Base-by-base conservation (phyloP, 2,797 vertebrate species). In the Pristis pectinata region DNA sequence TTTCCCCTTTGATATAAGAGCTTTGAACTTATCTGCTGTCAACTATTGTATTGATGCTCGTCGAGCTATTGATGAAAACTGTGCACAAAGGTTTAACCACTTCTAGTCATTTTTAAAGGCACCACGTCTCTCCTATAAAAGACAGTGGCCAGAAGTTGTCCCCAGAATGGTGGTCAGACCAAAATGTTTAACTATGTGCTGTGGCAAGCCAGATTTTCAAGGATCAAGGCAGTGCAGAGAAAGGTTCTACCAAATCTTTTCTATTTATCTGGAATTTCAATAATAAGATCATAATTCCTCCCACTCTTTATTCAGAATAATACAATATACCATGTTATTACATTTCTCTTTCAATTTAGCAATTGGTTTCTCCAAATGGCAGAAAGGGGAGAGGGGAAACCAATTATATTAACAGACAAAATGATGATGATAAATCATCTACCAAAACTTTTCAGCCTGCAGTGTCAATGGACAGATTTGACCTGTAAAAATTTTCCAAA, bases 1-100 rank as follows among this genome's bases (percentile, higher is more conserved):
- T 76, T 76, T 49, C 92, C 44, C 70, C 70, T 76, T 94, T 56
- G 70, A 76, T 94, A 76, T 6, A 49, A 94, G 2, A 44, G 70
- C 70, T 94, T 94, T 94, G 92, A 94, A 76, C 70, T 56, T 76
- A 76, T 34, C 44, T 74, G 44, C 41, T 94, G 64, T 56, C 67
- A n/a, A 94, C 70, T 19, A 9, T 41, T 91, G 8, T 4, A 64
- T 5, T 67, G 61, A 91, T 1, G n/a, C 67, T 24, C 41, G 87
- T 30, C 49, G 74, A 94, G 44, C 30, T 56, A n/a, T 76, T 10
- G 49, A 44, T 76, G 92, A 76, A n/a, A 94, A 41, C 92, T 74
- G 70, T 56, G 41, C 72, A 30, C 8, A 74, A 70, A 76, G 49
- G 70, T 11, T 30, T 24, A 74, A 30, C 67, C 64, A 49, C 17